These are phyloP conservation scores for Heteromyza rotundicornis DNA, from an alignment of 2,888 invertebrate species.

Conservation along the genomic window DNA sequence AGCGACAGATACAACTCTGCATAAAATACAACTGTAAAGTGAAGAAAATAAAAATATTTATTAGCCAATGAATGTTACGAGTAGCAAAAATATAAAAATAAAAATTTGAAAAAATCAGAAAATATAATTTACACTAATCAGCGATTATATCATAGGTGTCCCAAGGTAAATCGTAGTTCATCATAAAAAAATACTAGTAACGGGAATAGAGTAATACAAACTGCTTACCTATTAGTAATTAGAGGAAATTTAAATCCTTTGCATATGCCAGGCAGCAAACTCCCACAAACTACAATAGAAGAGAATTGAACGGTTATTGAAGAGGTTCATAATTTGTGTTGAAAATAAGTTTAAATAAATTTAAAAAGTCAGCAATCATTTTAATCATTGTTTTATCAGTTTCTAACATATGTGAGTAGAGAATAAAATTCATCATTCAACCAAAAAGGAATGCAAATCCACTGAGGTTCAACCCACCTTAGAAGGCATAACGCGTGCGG, in stretches of 20 bases:
- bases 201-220: neutral
- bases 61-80: neutral
- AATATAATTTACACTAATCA: slow-evolving; percentile 46
- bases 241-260: neutral
- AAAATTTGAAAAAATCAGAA: slow-evolving; percentile 26
- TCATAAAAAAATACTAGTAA: slow-evolving; percentile 27
- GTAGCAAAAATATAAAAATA: slow-evolving; percentile 12
- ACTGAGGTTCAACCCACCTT: slow-evolving; percentile 50
- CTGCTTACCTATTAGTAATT: neutral
- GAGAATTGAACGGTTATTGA: neutral
- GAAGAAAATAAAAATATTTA: slow-evolving; percentile 31
- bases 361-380: slow-evolving; percentile 19
- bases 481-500: slow-evolving; percentile 98
- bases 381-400: slow-evolving; percentile 26
- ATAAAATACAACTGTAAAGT: slow-evolving; percentile 11
- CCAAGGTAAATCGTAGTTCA: slow-evolving; percentile 52
- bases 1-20: neutral
- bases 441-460: too few relatives aligned
- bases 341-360: neutral
- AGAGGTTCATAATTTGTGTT: neutral
- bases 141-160: slow-evolving; percentile 53
- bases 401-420: slow-evolving; percentile 32
- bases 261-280: neutral
- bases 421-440: slow-evolving; percentile 29
- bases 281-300: neutral